phyloP scores from a whole-genome alignment of 2,797 vertebrate species.

The Sebastes goodei region DNA sequence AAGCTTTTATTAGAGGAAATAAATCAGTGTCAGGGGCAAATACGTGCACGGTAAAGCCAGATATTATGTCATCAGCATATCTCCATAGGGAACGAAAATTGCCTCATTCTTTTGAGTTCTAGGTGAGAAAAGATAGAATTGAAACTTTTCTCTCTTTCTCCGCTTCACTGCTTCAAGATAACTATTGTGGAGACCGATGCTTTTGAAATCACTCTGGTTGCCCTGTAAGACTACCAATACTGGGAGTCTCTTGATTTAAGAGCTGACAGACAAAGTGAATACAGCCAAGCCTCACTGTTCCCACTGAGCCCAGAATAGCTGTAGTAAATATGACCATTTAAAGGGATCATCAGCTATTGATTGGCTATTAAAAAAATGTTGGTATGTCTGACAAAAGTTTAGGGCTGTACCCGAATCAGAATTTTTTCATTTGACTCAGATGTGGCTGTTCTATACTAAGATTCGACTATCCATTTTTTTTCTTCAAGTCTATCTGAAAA shows the following conservation, averaged over 20 bases:
- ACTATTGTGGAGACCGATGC: slow-evolving; percentile 61
- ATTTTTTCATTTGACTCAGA: background rate
- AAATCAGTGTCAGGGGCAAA: slow-evolving; percentile 36
- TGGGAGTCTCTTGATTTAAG: slow-evolving; percentile 66
- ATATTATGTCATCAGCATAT: slow-evolving; percentile 38
- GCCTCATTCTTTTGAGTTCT: slow-evolving; percentile 46
- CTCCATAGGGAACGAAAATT: slow-evolving; percentile 48
- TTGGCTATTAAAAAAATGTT: background rate
- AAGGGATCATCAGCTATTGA: slow-evolving; percentile 14
- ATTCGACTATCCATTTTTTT: too few species aligned
- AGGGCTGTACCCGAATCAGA: too few species aligned
- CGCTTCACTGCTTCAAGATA: slow-evolving; percentile 72
- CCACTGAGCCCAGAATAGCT: slow-evolving; percentile 25
- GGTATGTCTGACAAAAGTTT: background rate
- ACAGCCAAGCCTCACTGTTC: slow-evolving; percentile 44
- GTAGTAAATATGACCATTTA: slow-evolving; percentile 7
- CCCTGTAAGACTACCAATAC: slow-evolving; percentile 65
- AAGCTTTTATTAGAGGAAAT: slow-evolving; percentile 42
- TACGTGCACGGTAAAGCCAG: slow-evolving; percentile 11
- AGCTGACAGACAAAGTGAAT: slow-evolving; percentile 55
- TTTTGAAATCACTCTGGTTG: slow-evolving; percentile 66
- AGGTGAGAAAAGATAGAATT: slow-evolving; percentile 59
- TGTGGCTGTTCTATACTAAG: background rate
- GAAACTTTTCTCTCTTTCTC: slow-evolving; percentile 63
- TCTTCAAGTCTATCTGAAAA: too few species aligned